Base-by-base conservation (phyloP, 2,888 invertebrate species). In the Dichetophora obliterata region DNA sequence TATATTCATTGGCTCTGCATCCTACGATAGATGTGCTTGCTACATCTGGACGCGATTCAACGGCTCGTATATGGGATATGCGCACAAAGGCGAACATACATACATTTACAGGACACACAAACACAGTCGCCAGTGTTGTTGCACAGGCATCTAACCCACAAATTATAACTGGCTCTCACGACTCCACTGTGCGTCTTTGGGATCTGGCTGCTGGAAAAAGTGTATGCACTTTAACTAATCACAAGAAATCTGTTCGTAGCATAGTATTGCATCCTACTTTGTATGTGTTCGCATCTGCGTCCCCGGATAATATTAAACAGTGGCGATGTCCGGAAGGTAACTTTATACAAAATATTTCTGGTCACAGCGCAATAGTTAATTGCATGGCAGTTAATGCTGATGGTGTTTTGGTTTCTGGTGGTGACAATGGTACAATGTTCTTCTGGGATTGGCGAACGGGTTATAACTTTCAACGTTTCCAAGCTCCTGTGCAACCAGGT, bases 391-490 rank as follows among this genome's bases (percentile, higher is more conserved):
- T 96, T 6, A 99, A 99, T 90, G 92, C 94, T 0, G 98, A 98
- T 85, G 97, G 98, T 0, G 99, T 99, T 14, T 90, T 99, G 4
- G 98, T 99, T 2, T 99, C 98, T 5, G 99, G 98, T 4, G 99
- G 97, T 27, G 99, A 99, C 88, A 99, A 99, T 87, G 99, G 99
- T 0, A 97, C 98, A 0, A 92, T 99, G 92, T 94, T 96, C 89
- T 95, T 96, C 85, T 99, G 99, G 99, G 99, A 99, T 88, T 99
- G 99, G 99, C 92, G 96, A 84, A 98, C 98, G 0, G 99, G 99
- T 0, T 99, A 99, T 87, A 99, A 99, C 90, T 99, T 99, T 91
- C 99, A 99, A 90, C 91, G 96, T 77, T 90, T 95, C 78, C 95
- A 95, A 91, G 94, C 98, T 5, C 95, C 96, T 2, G 98, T 97